These are phyloP conservation scores for Spodoptera littoralis DNA, from an alignment of 2,888 invertebrate genomes.

Conservation along the genomic window DNA sequence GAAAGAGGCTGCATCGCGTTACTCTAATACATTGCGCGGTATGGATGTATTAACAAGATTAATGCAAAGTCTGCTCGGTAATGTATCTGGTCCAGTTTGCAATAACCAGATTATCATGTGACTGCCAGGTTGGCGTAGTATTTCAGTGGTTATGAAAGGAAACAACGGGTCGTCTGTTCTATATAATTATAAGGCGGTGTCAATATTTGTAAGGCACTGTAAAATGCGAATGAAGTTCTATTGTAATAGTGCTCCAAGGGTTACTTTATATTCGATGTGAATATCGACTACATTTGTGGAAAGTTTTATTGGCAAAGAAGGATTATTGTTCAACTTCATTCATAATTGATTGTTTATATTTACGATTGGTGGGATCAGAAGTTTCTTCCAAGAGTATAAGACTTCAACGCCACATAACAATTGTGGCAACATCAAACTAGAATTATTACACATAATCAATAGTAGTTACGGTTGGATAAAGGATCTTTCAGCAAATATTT, in stretches of 20 bases:
- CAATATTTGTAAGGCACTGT: conserved; percentile 74
- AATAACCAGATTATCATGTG: conserved; percentile 32
- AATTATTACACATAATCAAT: too few species aligned
- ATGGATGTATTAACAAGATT: neutral
- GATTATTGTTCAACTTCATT: too few species aligned
- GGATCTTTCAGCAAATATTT: too few species aligned
- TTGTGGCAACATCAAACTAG: too few species aligned
- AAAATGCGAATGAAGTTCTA: conserved; percentile 74
- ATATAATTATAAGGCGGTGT: conserved; percentile 72
- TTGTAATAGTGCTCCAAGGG: conserved; percentile 58
- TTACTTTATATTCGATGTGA: conserved; percentile 41
- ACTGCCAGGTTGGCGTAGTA: conserved; percentile 53
- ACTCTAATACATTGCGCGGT: conserved; percentile 35
- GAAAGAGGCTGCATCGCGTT: conserved; percentile 11
- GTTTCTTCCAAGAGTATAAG: too few species aligned
- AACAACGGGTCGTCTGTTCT: conserved; percentile 69
- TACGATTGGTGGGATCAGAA: too few species aligned
- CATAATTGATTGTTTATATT: too few species aligned
- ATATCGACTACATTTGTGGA: conserved; percentile 15
- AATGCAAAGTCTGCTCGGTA: conserved; percentile 15
- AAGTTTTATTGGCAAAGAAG: too few species aligned
- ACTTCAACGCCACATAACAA: too few species aligned
- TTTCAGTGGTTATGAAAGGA: conserved; percentile 77
- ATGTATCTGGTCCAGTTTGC: conserved; percentile 45
- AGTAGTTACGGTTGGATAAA: too few species aligned